phyloP scores from a whole-genome alignment of 2,113 vertebrate genomes.

The Peucedramus taeniatus region DNA sequence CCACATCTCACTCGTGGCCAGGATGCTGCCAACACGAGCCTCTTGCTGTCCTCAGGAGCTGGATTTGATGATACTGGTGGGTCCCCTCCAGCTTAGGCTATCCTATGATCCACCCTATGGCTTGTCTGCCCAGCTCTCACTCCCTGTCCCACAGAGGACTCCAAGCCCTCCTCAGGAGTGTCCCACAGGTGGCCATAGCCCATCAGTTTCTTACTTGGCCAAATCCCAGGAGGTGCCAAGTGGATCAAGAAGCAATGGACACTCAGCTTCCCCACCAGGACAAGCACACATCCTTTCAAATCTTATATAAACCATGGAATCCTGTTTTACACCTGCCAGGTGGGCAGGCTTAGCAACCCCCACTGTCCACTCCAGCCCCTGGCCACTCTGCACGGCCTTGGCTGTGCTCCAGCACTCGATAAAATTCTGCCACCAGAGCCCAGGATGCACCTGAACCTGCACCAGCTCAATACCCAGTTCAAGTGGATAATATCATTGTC shows the following conservation, averaged over 20 bases:
- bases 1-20: neutral
- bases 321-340: neutral
- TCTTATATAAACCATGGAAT: neutral
- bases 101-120: neutral
- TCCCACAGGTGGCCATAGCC: neutral
- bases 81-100: neutral
- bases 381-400: neutral
- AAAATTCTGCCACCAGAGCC: neutral
- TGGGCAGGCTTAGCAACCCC: neutral
- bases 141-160: neutral
- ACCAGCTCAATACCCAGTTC: neutral
- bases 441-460: neutral
- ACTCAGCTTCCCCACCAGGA: neutral
- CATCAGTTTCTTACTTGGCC: too few species aligned
- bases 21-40: neutral
- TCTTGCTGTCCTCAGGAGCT: neutral
- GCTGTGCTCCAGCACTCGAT: neutral
- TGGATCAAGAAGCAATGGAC: neutral
- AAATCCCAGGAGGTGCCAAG: neutral
- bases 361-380: neutral
- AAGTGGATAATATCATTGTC: constrained; percentile 33
- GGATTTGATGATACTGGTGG: neutral
- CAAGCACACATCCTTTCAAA: neutral
- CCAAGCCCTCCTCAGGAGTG: neutral
- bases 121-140: neutral